Conservation (phyloP, 2,888 invertebrate species). For the Dioctria linearis region DNA sequence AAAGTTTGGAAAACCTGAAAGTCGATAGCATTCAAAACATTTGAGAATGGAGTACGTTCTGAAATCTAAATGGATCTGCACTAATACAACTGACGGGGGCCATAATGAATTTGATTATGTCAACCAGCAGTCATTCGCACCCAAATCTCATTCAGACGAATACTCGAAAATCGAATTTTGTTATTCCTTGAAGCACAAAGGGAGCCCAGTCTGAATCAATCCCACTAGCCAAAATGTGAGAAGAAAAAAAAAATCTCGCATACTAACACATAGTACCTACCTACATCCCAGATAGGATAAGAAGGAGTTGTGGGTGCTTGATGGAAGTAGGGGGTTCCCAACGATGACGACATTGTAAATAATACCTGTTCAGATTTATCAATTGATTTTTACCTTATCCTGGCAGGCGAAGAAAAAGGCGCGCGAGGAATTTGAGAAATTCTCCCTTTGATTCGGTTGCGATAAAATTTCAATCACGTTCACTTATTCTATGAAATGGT, state of each 20-base stretch:
- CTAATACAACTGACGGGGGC: background rate
- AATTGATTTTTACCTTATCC: constrained; percentile 45
- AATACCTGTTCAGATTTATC: constrained; percentile 53
- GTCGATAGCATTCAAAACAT: background rate
- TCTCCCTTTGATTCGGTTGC: constrained; percentile 45
- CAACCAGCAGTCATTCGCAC: background rate
- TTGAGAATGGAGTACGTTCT: background rate
- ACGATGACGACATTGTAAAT: constrained; percentile 40
- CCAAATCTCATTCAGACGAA: constrained; percentile 1
- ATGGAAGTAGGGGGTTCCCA: constrained; percentile 7
- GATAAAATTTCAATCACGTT: constrained; percentile 56
- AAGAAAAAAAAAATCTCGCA: constrained; percentile 11
- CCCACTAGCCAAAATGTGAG: constrained; percentile 9
- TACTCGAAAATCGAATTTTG: background rate
- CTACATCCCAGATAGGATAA: too few species aligned
- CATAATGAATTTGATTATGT: constrained; percentile 20
- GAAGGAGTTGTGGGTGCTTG: too few species aligned
- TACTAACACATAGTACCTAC: background rate
- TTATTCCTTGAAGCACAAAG: background rate
- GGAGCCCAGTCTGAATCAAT: background rate
- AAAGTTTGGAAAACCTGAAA: background rate
- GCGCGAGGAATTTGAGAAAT: constrained; percentile 43
- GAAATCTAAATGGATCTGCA: background rate
- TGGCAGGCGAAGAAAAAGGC: constrained; percentile 26
- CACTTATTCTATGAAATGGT: constrained; percentile 35